These are phyloP conservation scores for Volucella inanis DNA, from an alignment of 2,888 invertebrate genomes.

Conservation along the genomic window DNA sequence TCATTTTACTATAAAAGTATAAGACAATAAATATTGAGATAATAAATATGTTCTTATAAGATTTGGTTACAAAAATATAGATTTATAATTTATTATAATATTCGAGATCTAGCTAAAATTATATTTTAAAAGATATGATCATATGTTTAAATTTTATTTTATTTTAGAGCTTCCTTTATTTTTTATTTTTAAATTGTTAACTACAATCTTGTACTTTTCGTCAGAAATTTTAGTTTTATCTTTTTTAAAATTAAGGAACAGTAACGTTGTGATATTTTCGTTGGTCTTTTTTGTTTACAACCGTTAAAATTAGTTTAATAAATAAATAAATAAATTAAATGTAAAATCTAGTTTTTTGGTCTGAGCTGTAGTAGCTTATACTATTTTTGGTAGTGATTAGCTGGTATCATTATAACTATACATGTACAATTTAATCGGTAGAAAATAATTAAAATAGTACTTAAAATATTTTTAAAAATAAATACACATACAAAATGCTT, in stretches of 20 bases:
- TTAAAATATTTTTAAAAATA: no score
- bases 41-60: constrained; percentile 32
- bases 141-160: background rate
- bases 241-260: constrained; percentile 60
- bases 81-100: constrained; percentile 10
- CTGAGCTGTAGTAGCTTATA: constrained; percentile 55
- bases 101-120: constrained; percentile 23
- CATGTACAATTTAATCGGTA: constrained; percentile 47
- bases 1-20: constrained; percentile 38
- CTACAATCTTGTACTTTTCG: constrained; percentile 69
- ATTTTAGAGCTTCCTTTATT: constrained; percentile 30
- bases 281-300: constrained; percentile 44
- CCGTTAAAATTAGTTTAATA: constrained; percentile 25
- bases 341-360: constrained; percentile 58
- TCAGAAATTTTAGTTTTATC: constrained; percentile 29
- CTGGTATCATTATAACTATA: constrained; percentile 53
- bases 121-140: constrained; percentile 50
- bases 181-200: constrained; percentile 54
- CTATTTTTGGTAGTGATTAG: constrained; percentile 56
- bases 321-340: constrained; percentile 15
- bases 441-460: constrained; percentile 31
- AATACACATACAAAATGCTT: no score
- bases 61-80: constrained; percentile 49
- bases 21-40: constrained; percentile 34
- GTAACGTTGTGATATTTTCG: constrained; percentile 65